Conservation (phyloP, 2,113 vertebrate genomes). For the Thunnus thynnus region DNA sequence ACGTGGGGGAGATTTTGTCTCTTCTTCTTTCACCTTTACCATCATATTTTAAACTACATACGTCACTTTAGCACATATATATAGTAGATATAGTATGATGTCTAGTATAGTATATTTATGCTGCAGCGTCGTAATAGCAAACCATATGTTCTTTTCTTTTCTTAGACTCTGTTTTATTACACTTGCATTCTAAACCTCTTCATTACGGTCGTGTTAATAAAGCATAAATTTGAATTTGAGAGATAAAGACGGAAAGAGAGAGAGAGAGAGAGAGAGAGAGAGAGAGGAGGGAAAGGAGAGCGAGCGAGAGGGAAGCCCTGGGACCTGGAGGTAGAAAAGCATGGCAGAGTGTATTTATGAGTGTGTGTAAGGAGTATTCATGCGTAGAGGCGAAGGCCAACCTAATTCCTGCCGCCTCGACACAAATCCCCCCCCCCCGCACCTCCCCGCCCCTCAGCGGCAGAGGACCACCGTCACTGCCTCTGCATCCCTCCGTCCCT, state of each 20-base stretch:
- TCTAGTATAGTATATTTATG: no score
- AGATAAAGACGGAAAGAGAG: background rate
- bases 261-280: background rate
- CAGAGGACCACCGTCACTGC: conserved; percentile 23
- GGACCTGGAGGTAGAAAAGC: conserved; percentile 27
- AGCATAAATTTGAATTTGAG: background rate
- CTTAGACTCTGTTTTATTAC: no score
- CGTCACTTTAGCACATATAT: no score
- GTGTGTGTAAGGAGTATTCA: conserved; percentile 73
- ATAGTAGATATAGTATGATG: no score
- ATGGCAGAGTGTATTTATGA: conserved; percentile 66
- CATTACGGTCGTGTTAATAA: background rate
- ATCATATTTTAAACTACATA: background rate
- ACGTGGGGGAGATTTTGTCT: conserved; percentile 23
- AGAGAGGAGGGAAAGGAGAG: background rate
- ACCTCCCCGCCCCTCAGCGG: conserved; percentile 28
- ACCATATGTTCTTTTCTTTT: no score
- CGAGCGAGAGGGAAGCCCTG: conserved; percentile 13
- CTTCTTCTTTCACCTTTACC: background rate
- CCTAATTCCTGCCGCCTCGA: conserved; percentile 65
- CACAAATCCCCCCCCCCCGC: conserved; percentile 56
- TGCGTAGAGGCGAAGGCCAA: conserved; percentile 66
- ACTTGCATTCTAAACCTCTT: no score
- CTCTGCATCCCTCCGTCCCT: conserved; percentile 34
- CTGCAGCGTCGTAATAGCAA: no score